These are phyloP conservation scores for Chrysotoxum bicinctum DNA, from an alignment of 2,888 invertebrate species.

Conservation along the genomic window DNA sequence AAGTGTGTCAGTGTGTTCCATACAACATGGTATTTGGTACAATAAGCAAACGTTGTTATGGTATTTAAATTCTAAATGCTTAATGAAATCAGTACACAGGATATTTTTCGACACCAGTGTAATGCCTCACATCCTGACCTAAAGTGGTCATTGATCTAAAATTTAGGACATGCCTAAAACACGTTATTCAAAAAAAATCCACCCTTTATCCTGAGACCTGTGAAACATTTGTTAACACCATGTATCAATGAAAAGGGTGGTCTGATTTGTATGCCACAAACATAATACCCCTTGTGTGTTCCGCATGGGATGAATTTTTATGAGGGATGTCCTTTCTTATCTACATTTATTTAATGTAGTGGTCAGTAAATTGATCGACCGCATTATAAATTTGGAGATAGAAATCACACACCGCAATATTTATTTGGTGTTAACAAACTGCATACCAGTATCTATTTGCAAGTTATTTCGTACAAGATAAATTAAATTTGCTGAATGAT, in stretches of 20 bases:
- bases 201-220: slow-evolving; percentile 39
- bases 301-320: slow-evolving; percentile 76
- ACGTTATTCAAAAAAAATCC: slow-evolving; percentile 59
- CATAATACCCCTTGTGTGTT: slow-evolving; percentile 64
- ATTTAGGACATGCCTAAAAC: slow-evolving; percentile 49
- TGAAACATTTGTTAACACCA: slow-evolving; percentile 55
- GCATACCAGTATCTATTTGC: slow-evolving; percentile 21
- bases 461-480: slow-evolving; percentile 48
- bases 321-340: slow-evolving; percentile 76
- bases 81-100: not conserved
- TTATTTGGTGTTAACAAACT: slow-evolving; percentile 67
- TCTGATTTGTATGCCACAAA: slow-evolving; percentile 70
- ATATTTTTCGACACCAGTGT: slow-evolving; percentile 22
- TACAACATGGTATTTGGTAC: not conserved
- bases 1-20: slow-evolving; percentile 37
- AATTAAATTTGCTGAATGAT: slow-evolving; percentile 46
- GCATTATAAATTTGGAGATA: slow-evolving; percentile 71
- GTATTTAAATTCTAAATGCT: slow-evolving; percentile 34
- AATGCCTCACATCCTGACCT: slow-evolving; percentile 38
- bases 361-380: slow-evolving; percentile 76
- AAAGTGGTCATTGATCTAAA: slow-evolving; percentile 59
- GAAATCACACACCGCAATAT: slow-evolving; percentile 62
- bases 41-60: slow-evolving; percentile 17
- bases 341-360: slow-evolving; percentile 74
- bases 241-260: slow-evolving; percentile 47